These are phyloP conservation scores for Lepus americanus DNA, from an alignment of 2,113 vertebrate genomes.

Conservation along the genomic window DNA sequence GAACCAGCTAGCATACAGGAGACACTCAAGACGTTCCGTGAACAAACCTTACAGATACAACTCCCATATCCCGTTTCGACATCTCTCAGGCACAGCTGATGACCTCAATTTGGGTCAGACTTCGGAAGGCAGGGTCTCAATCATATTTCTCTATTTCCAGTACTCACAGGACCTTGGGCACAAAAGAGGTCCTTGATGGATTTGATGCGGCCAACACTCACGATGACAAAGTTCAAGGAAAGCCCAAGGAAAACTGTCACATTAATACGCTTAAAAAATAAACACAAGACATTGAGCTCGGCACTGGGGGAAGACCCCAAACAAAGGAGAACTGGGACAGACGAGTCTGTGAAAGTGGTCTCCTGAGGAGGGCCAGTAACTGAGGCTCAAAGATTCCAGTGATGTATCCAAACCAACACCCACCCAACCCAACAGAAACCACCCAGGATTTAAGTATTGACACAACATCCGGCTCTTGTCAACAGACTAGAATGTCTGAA, in stretches of 20 bases:
- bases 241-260: background rate
- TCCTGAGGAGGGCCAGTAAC: background rate
- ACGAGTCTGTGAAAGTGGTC: background rate
- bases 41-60: background rate
- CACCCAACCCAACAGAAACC: background rate
- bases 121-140: background rate
- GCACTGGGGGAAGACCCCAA: background rate
- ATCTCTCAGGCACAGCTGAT: background rate
- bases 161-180: background rate
- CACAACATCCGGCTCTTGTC: background rate
- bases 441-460: background rate
- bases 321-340: background rate
- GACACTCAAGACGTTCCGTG: background rate
- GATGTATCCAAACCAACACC: background rate
- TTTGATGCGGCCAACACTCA: background rate
- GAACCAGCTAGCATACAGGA: background rate
- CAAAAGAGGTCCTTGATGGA: background rate
- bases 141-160: background rate
- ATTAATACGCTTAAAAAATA: conserved; percentile 52
- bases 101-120: background rate
- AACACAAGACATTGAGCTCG: background rate
- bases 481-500: background rate
- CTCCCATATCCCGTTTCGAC: background rate
- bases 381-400: conserved; percentile 23
- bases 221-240: background rate